Evolutionary conservation across 1,140 invertebrate species (phyloP), one percentile per base, ranked within the genome.

Genomic region (Trichoplusia ni): DNA sequence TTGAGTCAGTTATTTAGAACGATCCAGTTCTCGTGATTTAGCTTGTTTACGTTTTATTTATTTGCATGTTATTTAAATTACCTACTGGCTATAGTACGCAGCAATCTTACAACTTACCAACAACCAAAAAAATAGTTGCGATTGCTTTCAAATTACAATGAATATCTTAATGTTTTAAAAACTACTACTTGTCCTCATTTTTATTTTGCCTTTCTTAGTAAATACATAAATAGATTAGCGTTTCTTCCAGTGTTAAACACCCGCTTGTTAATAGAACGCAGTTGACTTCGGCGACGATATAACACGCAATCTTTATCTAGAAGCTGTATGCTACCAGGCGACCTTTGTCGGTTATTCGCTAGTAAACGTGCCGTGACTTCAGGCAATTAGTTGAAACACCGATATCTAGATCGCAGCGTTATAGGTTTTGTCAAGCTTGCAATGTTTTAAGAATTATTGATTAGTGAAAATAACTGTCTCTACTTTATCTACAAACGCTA

Each of bases 281-380:
- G 35, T 60, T 60, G n/a, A 19, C 64, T 44, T 65, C 54, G 63
- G 31, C 53, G 49, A 44, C 49, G 64, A 65, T 59, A 58, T 14
- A 6, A 59, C 69, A 72, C 62, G 69, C 58, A 42, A 68, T 51
- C 61, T 29, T 67, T 73, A 69, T 70, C 67, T 70, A 64, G 66
- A 70, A 58, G 53, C 64, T 67, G 69, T 61, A 42, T 67, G 46
- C 63, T 38, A 72, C 72, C 71, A 29, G 40, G 63, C 70, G 75
- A 81, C 80, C 79, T 84, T 79, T 81, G 71, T 69, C 65, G 68
- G 64, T 68, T 71, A 72, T 40, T 64, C 40, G 64, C 47, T 49
- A 59, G 66, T 61, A 63, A 67, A 70, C 60, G 69, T 71, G 71
- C 56, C 79, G 77, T 83, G 75, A 76, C 76, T 75, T 65, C 61